phyloP scores from a whole-genome alignment of 2,888 invertebrate species.

The Epistrophella euchroma region DNA sequence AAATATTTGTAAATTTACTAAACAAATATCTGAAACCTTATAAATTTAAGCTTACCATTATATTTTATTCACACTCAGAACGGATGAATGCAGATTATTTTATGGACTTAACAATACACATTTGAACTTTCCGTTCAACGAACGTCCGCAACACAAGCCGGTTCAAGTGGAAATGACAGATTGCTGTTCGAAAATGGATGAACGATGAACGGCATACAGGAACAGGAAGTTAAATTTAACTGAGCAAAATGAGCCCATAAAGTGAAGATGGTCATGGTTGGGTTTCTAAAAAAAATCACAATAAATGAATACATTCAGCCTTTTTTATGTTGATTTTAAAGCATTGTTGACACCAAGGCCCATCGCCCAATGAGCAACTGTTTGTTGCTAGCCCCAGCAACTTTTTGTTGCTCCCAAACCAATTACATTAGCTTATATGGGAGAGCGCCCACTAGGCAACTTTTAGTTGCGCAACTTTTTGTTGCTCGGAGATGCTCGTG shows the following conservation, averaged over 20 bases:
- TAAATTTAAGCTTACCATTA: neutral
- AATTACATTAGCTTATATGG: too few species aligned
- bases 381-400: too few species aligned
- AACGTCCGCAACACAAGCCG: neutral
- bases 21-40: neutral
- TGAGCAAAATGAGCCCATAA: neutral
- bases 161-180: slow-evolving; percentile 60
- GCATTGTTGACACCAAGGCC: too few species aligned
- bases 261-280: slow-evolving; percentile 31
- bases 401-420: too few species aligned
- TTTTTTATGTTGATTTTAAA: too few species aligned
- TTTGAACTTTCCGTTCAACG: neutral
- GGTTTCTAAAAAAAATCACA: neutral
- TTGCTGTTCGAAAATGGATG: slow-evolving; percentile 2
- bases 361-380: too few species aligned
- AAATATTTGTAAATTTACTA: slow-evolving; percentile 41
- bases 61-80: slow-evolving; percentile 19
- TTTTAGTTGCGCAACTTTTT: too few species aligned
- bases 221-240: slow-evolving; percentile 36
- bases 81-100: slow-evolving; percentile 48
- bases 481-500: too few species aligned
- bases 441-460: too few species aligned
- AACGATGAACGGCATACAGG: too few species aligned
- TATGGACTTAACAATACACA: neutral
- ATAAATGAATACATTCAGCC: neutral